phyloP scores from a whole-genome alignment of 64 coral and sea anemone species.

The Acropora yongei region DNA sequence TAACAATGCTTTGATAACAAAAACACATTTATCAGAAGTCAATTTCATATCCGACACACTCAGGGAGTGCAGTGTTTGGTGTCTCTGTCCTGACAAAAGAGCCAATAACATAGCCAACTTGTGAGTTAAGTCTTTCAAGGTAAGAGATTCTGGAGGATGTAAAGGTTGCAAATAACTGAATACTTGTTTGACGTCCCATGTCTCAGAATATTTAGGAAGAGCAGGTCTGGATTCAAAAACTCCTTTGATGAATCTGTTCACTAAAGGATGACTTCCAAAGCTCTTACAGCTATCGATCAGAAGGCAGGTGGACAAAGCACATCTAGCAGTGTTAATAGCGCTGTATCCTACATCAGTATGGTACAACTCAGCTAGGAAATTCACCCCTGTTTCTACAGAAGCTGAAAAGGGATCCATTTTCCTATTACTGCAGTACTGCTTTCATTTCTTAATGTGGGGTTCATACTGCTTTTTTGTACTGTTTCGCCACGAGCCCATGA shows the following conservation, averaged over 20 bases:
- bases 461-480: constrained; percentile 52
- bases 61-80: too few species aligned
- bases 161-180: too few species aligned
- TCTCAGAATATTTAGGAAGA: too few species aligned
- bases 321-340: constrained; percentile 50
- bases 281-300: constrained; percentile 10
- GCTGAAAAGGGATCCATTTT: constrained; percentile 28
- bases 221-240: constrained; percentile 7
- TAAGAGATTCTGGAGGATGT: too few species aligned
- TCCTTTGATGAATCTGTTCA: constrained; percentile 52
- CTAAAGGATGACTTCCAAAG: constrained; percentile 63
- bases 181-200: too few species aligned
- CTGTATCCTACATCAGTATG: constrained; percentile 59
- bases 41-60: too few species aligned
- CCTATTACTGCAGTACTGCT: constrained; percentile 29
- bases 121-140: too few species aligned
- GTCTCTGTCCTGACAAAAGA: too few species aligned
- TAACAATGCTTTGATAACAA: too few species aligned
- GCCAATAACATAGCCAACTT: too few species aligned
- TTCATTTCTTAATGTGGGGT: constrained; percentile 57
- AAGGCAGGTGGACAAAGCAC: constrained; percentile 54
- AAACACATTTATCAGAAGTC: too few species aligned
- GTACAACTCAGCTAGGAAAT: constrained; percentile 42
- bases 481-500: neutral
- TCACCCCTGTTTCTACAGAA: constrained; percentile 28